A percentile compares a stretch with the other conserved stretches of the same genome.
Evolutionary conservation across 1,140 invertebrate species (phyloP).

Genomic region (Spodoptera litura): DNA sequence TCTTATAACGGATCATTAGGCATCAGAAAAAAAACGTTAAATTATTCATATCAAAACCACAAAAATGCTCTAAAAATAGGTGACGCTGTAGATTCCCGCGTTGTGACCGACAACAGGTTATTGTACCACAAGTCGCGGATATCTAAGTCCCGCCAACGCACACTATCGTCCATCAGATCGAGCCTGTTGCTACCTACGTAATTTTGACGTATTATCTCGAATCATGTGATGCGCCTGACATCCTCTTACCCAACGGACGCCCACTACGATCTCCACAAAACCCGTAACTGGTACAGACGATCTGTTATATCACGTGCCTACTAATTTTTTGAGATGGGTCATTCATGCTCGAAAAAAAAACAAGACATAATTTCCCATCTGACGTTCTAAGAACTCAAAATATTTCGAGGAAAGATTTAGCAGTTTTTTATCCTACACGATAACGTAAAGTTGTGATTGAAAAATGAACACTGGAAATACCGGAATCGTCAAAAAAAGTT

Average conservation of each 20-base stretch:
- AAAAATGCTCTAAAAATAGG: neutral
- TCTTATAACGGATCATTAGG: neutral
- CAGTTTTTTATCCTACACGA: neutral
- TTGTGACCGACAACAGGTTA: slow-evolving; percentile 32
- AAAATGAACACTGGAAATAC: neutral
- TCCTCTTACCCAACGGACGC: slow-evolving; percentile 44
- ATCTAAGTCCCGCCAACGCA: slow-evolving; percentile 7
- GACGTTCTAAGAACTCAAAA: slow-evolving; percentile 17
- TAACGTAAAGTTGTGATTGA: neutral
- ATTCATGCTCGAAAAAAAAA: neutral
- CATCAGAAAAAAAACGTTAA: neutral
- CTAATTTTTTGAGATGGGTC: slow-evolving; percentile 8
- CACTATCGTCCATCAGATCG: neutral
- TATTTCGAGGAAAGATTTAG: neutral
- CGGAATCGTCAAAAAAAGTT: neutral
- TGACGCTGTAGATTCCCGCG: neutral
- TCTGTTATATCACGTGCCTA: neutral
- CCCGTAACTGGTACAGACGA: no score
- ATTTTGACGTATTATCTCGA: slow-evolving; percentile 18
- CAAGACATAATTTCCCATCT: slow-evolving; percentile 11
- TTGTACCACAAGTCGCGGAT: slow-evolving; percentile 30
- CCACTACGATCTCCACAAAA: slow-evolving; percentile 1
- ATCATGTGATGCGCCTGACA: slow-evolving; percentile 42
- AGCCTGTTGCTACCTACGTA: slow-evolving; percentile 44
- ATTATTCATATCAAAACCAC: neutral